These are phyloP conservation scores for Venturia canescens DNA, from an alignment of 1,140 invertebrate species.

Conservation along the genomic window DNA sequence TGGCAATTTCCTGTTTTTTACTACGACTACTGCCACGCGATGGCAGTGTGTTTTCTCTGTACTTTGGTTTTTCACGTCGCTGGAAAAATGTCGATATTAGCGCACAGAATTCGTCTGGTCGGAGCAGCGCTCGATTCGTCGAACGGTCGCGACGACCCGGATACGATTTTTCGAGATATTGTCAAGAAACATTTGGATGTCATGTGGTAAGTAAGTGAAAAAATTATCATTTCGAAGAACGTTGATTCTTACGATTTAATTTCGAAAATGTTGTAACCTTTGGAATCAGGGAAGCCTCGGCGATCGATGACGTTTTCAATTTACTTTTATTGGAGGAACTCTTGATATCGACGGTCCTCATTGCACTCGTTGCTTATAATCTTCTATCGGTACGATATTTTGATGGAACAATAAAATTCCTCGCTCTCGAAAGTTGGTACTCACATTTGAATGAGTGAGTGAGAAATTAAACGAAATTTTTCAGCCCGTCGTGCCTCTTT, in stretches of 20 bases:
- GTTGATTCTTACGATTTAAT: no score
- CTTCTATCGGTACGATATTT: constrained; percentile 29
- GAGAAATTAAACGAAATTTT: neutral
- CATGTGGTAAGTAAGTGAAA: no score
- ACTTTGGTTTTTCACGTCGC: constrained; percentile 17
- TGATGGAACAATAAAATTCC: neutral
- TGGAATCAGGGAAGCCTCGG: constrained; percentile 1
- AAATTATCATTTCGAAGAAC: no score
- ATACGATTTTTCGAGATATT: no score
- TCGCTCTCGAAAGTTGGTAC: no score
- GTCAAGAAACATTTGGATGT: no score
- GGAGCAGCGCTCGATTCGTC: no score
- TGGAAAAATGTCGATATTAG: neutral
- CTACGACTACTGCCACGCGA: neutral
- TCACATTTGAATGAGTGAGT: neutral
- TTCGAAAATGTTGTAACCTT: no score
- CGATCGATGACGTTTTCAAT: constrained; percentile 38
- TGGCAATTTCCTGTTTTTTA: constrained; percentile 52
- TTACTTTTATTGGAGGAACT: constrained; percentile 43
- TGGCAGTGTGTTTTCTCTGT: neutral
- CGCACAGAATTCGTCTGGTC: no score
- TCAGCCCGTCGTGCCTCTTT: no score
- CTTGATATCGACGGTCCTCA: constrained; percentile 36
- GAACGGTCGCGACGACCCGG: no score
- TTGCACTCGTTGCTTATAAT: constrained; percentile 39